Percentiles rank a stretch among this genome's conserved stretches.
Evolutionary conservation across 2,113 vertebrate genomes (phyloP).

Genomic region (Rhinopomastus cyanomelas): DNA sequence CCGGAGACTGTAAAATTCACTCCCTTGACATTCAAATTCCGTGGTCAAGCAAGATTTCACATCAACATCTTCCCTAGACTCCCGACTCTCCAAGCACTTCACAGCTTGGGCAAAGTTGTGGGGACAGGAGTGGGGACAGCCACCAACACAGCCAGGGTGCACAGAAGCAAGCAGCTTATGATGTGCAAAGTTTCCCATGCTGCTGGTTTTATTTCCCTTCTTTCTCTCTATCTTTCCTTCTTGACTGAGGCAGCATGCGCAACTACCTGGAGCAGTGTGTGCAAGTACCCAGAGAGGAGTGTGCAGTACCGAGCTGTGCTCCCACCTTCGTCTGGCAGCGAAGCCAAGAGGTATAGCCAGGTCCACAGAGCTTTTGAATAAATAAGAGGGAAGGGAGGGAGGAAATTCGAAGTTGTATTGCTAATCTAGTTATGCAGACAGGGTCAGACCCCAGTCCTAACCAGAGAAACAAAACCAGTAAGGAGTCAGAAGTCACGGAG

Average conservation of each 20-base stretch:
- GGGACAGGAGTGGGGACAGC: not conserved
- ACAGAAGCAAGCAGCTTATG: not conserved
- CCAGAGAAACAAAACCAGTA: not conserved
- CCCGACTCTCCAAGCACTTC: not conserved
- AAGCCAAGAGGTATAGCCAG: not conserved
- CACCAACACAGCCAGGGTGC: rapidly evolving
- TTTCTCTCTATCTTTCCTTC: not conserved
- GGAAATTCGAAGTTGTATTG: not conserved
- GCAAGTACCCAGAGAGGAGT: not conserved
- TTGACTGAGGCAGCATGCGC: rapidly evolving
- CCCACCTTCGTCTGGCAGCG: not conserved
- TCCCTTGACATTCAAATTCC: not conserved
- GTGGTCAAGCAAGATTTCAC: not conserved
- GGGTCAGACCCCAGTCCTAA: not conserved
- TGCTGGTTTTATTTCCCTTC: not conserved
- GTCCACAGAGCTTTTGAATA: not conserved
- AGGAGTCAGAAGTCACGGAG: not conserved
- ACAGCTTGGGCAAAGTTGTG: not conserved
- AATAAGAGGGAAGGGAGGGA: not conserved
- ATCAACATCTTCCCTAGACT: not conserved
- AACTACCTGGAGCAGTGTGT: not conserved
- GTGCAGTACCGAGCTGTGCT: not conserved
- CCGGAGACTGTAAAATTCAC: slow-evolving; percentile 14
- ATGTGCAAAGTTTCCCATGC: not conserved
- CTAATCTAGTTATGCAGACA: slow-evolving; percentile 14